Evolutionary conservation across 2,888 invertebrate species (phyloP).

Genomic region (Andrena chrysosceles): DNA sequence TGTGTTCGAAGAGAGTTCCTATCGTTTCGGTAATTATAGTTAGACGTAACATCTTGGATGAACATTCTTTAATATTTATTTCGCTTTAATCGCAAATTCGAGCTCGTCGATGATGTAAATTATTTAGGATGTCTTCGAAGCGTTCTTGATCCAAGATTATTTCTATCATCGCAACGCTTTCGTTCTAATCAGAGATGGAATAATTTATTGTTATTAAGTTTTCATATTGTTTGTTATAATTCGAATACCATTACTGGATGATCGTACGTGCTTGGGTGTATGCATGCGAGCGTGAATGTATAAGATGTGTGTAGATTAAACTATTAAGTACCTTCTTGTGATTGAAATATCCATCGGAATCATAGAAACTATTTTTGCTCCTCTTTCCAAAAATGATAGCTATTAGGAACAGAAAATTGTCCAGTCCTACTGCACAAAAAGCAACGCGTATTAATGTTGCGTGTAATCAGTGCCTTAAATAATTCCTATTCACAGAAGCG

Average conservation of each 20-base stretch:
- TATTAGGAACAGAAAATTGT: constrained; percentile 38
- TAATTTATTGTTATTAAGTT: constrained; percentile 64
- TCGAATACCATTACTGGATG: constrained; percentile 49
- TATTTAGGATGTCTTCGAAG: constrained; percentile 41
- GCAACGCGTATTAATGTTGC: constrained; percentile 64
- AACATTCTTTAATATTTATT: constrained; percentile 19
- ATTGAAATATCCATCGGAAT: constrained; percentile 57
- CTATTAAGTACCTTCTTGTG: constrained; percentile 64
- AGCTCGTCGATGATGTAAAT: constrained; percentile 35
- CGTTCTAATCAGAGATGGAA: constrained; percentile 55
- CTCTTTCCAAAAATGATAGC: constrained; percentile 20
- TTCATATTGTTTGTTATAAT: constrained; percentile 57
- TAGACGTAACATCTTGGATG: constrained; percentile 35
- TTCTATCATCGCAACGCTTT: constrained; percentile 48
- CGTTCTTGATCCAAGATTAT: constrained; percentile 32
- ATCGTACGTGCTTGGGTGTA: constrained; percentile 44
- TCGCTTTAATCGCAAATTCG: constrained; percentile 38
- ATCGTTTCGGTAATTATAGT: constrained; percentile 19
- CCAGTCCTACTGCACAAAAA: constrained; percentile 53
- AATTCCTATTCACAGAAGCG: constrained; percentile 64
- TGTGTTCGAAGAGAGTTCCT: constrained; percentile 24
- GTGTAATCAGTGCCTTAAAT: constrained; percentile 78
- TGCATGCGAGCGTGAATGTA: constrained; percentile 56
- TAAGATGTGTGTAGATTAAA: constrained; percentile 62
- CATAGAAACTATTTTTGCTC: constrained; percentile 55